A percentile compares a stretch with the other conserved stretches of the same genome.
phyloP scores from a whole-genome alignment of 2,113 vertebrate species.

The Elgaria multicarinata region DNA sequence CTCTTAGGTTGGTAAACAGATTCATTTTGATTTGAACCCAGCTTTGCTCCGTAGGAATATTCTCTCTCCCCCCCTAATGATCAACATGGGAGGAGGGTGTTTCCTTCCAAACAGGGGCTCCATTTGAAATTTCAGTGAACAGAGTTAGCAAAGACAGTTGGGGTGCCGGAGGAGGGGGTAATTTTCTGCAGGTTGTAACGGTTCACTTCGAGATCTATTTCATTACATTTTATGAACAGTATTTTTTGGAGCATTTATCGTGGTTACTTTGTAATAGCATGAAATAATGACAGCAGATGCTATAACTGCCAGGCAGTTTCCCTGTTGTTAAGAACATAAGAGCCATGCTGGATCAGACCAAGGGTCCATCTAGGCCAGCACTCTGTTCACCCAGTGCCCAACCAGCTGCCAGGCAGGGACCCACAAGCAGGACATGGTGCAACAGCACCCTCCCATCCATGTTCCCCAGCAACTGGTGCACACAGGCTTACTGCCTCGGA shows the following conservation, averaged over 20 bases:
- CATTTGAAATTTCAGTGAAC: constrained; percentile 41
- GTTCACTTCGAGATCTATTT: neutral
- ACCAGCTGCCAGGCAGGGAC: too few species aligned
- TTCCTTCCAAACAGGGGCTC: neutral
- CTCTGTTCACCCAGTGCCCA: too few species aligned
- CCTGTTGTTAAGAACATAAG: too few species aligned
- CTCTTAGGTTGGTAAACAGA: constrained; percentile 14
- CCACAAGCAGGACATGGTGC: too few species aligned
- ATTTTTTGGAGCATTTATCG: neutral
- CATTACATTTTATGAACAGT: neutral
- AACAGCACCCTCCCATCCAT: too few species aligned
- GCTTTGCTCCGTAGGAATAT: constrained; percentile 43
- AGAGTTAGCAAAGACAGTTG: neutral
- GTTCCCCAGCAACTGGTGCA: too few species aligned
- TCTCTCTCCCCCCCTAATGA: neutral
- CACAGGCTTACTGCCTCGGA: too few species aligned
- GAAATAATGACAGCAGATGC: neutral
- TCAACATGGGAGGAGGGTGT: too few species aligned
- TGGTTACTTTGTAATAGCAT: neutral
- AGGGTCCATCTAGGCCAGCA: too few species aligned
- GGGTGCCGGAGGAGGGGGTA: too few species aligned
- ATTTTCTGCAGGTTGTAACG: neutral
- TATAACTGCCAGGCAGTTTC: neutral
- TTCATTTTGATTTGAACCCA: constrained; percentile 41
- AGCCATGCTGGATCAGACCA: too few species aligned